Evolutionary conservation across 2,888 invertebrate genomes (phyloP).

Genomic region (Patella pellucida): DNA sequence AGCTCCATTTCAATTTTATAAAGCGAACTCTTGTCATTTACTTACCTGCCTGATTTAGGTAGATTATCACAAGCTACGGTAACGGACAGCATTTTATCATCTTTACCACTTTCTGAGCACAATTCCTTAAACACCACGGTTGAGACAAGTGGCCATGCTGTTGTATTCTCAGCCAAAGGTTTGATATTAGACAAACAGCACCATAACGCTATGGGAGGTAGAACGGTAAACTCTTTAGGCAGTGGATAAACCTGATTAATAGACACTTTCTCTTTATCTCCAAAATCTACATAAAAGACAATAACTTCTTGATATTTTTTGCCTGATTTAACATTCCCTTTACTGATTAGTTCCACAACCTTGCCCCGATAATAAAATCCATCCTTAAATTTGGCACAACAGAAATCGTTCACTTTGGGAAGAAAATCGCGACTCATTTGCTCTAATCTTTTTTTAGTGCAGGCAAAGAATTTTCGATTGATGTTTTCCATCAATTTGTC

Average conservation of each 20-base stretch:
- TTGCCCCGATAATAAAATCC: conserved; percentile 81
- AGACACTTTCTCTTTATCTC: conserved; percentile 82
- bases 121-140: not conserved
- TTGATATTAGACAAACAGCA: conserved; percentile 79
- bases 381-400: conserved; percentile 87
- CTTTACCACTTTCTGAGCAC: not conserved
- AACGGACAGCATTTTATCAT: not conserved
- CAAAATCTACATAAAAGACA: conserved; percentile 89
- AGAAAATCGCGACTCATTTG: conserved; percentile 40
- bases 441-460: conserved; percentile 39
- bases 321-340: not conserved
- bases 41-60: not conserved
- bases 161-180: conserved; percentile 31
- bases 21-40: not conserved
- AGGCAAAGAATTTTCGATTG: conserved; percentile 41
- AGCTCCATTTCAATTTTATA: no score
- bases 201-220: conserved; percentile 87
- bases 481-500: conserved; percentile 48
- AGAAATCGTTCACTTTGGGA: conserved; percentile 78
- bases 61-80: not conserved
- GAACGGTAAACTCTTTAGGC: conserved; percentile 80
- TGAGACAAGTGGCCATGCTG: not conserved
- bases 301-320: conserved; percentile 28
- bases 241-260: conserved; percentile 79
- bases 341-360: conserved; percentile 20